A percentile compares a stretch with the other conserved stretches of the same genome.
phyloP scores from a whole-genome alignment of 2,797 vertebrate genomes.

The Pangasius djambal region DNA sequence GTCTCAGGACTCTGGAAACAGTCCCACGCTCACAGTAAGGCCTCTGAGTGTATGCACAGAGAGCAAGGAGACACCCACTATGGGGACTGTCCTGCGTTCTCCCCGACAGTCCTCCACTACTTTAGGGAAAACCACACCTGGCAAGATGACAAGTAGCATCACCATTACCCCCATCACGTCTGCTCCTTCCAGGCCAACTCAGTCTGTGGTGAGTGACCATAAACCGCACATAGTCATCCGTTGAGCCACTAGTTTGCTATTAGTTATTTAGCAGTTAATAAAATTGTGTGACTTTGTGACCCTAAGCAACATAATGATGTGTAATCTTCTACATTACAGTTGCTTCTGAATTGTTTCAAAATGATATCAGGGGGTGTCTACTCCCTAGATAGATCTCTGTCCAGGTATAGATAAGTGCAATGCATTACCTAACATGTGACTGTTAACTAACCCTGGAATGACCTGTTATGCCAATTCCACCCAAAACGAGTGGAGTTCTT shows the following conservation, averaged over 20 bases:
- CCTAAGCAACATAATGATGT: constrained; percentile 53
- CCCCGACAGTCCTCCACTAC: constrained; percentile 76
- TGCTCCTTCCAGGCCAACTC: constrained; percentile 81
- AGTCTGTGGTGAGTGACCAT: constrained; percentile 82
- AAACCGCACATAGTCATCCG: not conserved
- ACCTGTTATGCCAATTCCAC: constrained; percentile 49
- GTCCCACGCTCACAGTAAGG: constrained; percentile 76
- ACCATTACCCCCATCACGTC: constrained; percentile 88
- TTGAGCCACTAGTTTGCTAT: constrained; percentile 11
- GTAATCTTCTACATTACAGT: constrained; percentile 70
- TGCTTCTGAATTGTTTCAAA: constrained; percentile 77
- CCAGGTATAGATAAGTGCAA: constrained; percentile 68
- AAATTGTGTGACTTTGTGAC: constrained; percentile 43
- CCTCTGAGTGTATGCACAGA: constrained; percentile 77
- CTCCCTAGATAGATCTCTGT: constrained; percentile 68
- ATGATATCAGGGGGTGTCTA: constrained; percentile 71
- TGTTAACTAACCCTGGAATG: constrained; percentile 63
- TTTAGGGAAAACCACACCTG: constrained; percentile 66
- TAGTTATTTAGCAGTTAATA: constrained; percentile 42
- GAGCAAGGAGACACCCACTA: constrained; percentile 74
- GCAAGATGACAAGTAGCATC: constrained; percentile 94
- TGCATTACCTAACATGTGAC: constrained; percentile 55
- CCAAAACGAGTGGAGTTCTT: constrained; percentile 26
- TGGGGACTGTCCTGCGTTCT: constrained; percentile 84
- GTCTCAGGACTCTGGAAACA: constrained; percentile 62